Evolutionary conservation across 2,888 invertebrate genomes (phyloP).

Genomic region (Eilema caniola): DNA sequence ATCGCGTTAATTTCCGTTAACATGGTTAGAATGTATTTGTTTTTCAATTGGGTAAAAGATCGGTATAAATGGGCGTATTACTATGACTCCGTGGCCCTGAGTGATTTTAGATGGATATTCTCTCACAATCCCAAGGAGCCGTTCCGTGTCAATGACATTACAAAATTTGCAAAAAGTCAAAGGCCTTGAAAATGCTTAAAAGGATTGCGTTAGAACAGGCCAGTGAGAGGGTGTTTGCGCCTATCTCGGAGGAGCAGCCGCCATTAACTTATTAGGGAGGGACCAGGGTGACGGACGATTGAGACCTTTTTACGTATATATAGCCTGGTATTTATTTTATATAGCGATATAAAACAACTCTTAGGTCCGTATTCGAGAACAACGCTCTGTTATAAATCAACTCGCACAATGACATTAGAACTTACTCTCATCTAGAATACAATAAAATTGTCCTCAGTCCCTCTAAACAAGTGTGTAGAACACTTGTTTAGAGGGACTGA

Average conservation of each 20-base stretch:
- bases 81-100: background rate
- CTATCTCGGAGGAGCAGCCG: constrained; percentile 75
- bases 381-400: no score
- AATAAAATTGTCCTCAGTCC: no score
- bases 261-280: constrained; percentile 68
- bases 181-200: constrained; percentile 20
- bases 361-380: no score
- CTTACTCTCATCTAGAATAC: no score
- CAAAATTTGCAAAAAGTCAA: constrained; percentile 18
- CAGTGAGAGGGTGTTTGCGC: constrained; percentile 67
- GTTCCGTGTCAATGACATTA: constrained; percentile 17
- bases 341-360: background rate
- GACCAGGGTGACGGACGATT: constrained; percentile 22
- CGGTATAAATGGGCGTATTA: no score
- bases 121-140: background rate
- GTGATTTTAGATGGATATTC: background rate
- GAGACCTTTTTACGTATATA: constrained; percentile 17
- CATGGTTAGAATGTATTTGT: no score
- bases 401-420: no score
- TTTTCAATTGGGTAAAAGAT: background rate
- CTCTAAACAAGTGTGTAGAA: no score
- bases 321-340: background rate
- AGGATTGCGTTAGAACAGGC: constrained; percentile 59
- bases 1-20: no score
- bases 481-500: no score